These are phyloP conservation scores for Alsophila aescularia DNA, from an alignment of 2,888 invertebrate genomes.

Conservation along the genomic window DNA sequence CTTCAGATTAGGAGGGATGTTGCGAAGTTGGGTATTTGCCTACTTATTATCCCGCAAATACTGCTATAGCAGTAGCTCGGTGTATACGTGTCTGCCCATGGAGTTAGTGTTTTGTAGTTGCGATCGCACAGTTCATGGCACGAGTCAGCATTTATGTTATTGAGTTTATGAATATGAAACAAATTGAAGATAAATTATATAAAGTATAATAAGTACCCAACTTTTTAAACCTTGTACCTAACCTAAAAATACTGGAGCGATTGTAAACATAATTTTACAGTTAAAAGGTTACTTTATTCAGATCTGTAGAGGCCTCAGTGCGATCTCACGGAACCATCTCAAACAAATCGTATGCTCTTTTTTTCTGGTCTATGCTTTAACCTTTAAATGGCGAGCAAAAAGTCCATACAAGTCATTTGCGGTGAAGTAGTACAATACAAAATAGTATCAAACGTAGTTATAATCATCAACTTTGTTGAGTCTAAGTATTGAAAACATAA, in stretches of 20 bases:
- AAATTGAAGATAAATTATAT: background rate
- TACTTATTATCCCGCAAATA: slow-evolving; percentile 3
- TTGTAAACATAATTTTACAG: too few species aligned
- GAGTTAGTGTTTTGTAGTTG: slow-evolving; percentile 41
- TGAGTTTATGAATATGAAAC: background rate
- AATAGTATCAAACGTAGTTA: background rate
- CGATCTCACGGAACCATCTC: too few species aligned
- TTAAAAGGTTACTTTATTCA: too few species aligned
- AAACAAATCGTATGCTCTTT: too few species aligned
- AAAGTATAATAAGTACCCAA: too few species aligned
- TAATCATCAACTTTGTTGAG: background rate
- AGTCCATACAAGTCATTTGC: too few species aligned
- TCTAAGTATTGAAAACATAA: slow-evolving; percentile 2
- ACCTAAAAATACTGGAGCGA: too few species aligned
- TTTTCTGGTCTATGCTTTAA: too few species aligned
- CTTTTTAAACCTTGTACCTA: too few species aligned
- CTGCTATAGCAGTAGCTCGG: background rate
- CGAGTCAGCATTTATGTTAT: background rate
- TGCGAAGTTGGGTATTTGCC: slow-evolving; percentile 44
- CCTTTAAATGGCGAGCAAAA: too few species aligned
- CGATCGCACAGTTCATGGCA: background rate
- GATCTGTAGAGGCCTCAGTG: too few species aligned
- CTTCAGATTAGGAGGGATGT: slow-evolving; percentile 52
- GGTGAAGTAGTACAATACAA: too few species aligned
- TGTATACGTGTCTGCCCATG: background rate